Base-by-base conservation (phyloP, 2,113 vertebrate species). In the Triplophysa dalaica region DNA sequence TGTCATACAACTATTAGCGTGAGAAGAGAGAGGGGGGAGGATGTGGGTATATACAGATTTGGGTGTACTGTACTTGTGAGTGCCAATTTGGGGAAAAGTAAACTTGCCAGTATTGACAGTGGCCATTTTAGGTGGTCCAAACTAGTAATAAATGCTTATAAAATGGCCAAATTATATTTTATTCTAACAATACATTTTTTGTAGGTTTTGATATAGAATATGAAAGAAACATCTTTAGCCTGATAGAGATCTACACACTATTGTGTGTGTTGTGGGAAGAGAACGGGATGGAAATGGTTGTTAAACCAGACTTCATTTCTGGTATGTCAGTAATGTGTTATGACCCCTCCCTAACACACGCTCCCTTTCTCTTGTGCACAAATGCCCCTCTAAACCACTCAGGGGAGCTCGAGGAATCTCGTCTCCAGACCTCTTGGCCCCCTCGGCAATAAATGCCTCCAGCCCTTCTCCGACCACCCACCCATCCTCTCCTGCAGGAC, bases 311-410 rank as follows among this genome's bases (percentile, higher is more conserved):
- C 80, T 65, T 68, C 67, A 33, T 82, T 70, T 70, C 11, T 81
- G 80, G 80, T 81, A 84, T 86, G 82, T 58, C 45, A 84, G 66
- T 78, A 84, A 86, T 86, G 82, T 22, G 14, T 52, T 78, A 65
- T 75, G 45, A 65, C 54, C 70, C 56, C 77, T 45, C 33, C 75
- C 22, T 12, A 10, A 56, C 12, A 58, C 54, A 73, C 70, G 14
- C 22, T n/a, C 43, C 61, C 19, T 70, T 64, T 50, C 75, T 80
- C 29, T 68, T 62, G 17, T 65, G 22, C 33, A 33, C 78, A 75
- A 70, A 70, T 76, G 54, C 43, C 62, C 75, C 77, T 56, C 70
- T 24, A 45, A 50, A 43, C 78, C 43, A 38, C 43, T 24, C 26
- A 45, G 52, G 70, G 77, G 77, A 62, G 69, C 64, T 65, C 22